Percentiles rank a stretch among this genome's conserved stretches.
These are phyloP conservation scores for Brachionus koreanus DNA, from an alignment of 1,140 invertebrate species.

Conservation along the genomic window DNA sequence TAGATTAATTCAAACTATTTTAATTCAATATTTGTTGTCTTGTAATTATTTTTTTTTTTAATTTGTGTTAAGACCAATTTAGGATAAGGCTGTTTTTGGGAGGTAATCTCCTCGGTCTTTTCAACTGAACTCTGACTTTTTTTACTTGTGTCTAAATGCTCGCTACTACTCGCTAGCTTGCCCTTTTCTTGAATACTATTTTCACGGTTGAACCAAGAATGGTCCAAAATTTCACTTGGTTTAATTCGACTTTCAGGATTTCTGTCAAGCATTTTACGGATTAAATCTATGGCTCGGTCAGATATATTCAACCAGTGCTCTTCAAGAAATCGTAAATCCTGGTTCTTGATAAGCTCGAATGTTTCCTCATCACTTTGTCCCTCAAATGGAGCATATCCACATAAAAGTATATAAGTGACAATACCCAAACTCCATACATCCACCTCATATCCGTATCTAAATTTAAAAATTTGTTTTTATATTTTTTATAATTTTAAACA, in stretches of 20 bases:
- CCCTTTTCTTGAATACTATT: neutral
- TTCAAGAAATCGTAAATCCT: neutral
- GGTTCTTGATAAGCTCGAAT: neutral
- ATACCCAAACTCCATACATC: constrained; percentile 49
- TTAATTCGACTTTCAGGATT: constrained; percentile 19
- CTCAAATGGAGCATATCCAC: constrained; percentile 48
- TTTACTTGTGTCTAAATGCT: neutral
- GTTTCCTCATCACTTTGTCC: constrained; percentile 36
- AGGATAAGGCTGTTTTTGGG: neutral
- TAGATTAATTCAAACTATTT: neutral
- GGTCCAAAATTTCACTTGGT: constrained; percentile 25
- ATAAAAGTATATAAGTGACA: constrained; percentile 47
- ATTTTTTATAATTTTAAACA: constrained; percentile 47
- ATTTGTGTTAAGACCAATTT: neutral
- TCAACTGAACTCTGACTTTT: neutral
- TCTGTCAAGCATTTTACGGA: constrained; percentile 37
- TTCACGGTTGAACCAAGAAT: constrained; percentile 7
- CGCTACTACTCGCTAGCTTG: neutral
- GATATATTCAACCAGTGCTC: constrained; percentile 3
- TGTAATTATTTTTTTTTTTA: constrained; percentile 5
- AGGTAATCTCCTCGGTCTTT: neutral
- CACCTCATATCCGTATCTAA: constrained; percentile 48
- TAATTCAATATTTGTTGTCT: neutral
- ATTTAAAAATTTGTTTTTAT: constrained; percentile 45
- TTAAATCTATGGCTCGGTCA: neutral